Evolutionary conservation across 2,797 vertebrate genomes (phyloP).

Genomic region (Rhincodon typus): DNA sequence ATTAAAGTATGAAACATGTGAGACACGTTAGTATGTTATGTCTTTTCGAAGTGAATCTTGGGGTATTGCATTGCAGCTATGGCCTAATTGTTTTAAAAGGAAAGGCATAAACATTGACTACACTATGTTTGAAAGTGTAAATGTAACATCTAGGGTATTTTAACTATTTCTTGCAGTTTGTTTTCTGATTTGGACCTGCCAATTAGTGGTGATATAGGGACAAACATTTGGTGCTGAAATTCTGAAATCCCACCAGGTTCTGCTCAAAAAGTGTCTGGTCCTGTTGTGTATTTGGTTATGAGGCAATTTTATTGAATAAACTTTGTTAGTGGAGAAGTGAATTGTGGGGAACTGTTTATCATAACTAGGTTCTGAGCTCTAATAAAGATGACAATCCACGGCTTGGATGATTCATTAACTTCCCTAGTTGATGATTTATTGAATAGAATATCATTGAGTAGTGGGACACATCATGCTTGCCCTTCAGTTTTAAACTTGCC

Average conservation of each 20-base stretch:
- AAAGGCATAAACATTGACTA: neutral
- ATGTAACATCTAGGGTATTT: neutral
- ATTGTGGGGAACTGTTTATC: neutral
- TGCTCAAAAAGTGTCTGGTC: neutral
- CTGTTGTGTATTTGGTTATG: neutral
- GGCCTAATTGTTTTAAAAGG: neutral
- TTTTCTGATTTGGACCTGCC: neutral
- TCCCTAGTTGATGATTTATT: neutral
- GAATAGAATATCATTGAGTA: conserved; percentile 15
- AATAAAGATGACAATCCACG: neutral
- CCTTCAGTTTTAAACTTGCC: neutral
- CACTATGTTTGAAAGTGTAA: neutral
- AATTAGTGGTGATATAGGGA: neutral
- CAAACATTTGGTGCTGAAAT: neutral
- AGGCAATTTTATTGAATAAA: neutral
- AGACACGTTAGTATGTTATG: neutral
- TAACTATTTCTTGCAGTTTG: neutral
- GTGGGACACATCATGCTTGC: neutral
- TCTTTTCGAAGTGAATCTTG: neutral
- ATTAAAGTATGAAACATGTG: neutral
- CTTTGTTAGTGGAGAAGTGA: neutral
- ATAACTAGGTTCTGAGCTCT: neutral
- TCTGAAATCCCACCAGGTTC: neutral
- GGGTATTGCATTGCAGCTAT: neutral
- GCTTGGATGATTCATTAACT: neutral